Evolutionary conservation across 2,113 vertebrate species (phyloP), one percentile per base, ranked within the genome.

Genomic region (Ictidomys tridecemlineatus): DNA sequence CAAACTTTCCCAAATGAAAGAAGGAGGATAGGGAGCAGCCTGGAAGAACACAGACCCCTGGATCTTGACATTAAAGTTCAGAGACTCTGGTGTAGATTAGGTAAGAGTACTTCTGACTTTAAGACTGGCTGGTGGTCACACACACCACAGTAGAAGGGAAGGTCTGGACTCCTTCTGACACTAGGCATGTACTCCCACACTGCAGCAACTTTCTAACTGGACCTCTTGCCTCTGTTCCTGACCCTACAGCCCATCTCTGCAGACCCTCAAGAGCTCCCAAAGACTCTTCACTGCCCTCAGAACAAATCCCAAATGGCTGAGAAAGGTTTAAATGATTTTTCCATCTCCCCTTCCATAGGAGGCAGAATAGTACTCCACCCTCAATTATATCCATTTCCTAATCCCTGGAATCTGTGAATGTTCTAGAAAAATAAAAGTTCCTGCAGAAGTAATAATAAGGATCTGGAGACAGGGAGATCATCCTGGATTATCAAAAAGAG

Each of bases 141-240:
- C 24, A 42, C 13, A n/a, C 37, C 20, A 30, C 65, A 37, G 24
- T 37, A 5, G 0, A 14, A 16, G n/a, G 2, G 8, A 1, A 4
- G 0, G 45, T 45, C 45, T 45, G 37, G 22, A 10, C 1, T 45
- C 32, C 32, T 1, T 4, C 5, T 72, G 42, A 51, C 1, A 8
- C 4, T 4, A 34, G 51, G 37, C 14, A 63, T 17, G 8, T 13
- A 18, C 34, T 18, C 67, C n/a, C 39, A 58, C 45, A 77, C 26
- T 32, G 26, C 16, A 37, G 17, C 5, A 5, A 3, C 20, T 77
- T 9, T 45, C 67, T 67, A 7, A 16, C 12, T 20, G 14, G 76
- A 34, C 11, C 42, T 67, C 63, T 24, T 42, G 22, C 7, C 26
- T 79, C 73, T 89, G 20, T 14, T 58, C 34, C 42, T 18, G 48